phyloP scores from a whole-genome alignment of 2,888 invertebrate species.

The Toxonevra muliebris region DNA sequence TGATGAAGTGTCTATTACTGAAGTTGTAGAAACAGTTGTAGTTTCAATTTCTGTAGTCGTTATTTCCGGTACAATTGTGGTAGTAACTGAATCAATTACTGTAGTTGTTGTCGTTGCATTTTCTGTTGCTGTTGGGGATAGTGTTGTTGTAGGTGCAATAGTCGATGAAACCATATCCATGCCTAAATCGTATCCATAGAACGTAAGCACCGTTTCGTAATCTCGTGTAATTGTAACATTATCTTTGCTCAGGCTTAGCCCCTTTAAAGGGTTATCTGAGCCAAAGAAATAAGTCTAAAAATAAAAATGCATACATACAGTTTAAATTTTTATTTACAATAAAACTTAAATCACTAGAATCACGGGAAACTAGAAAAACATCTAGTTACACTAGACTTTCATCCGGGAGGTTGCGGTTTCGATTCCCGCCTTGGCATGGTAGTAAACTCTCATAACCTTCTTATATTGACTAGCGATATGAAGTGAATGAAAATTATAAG shows the following conservation, averaged over 20 bases:
- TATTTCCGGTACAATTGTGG: slow-evolving; percentile 27
- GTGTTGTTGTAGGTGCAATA: slow-evolving; percentile 32
- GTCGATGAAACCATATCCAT: slow-evolving; percentile 57
- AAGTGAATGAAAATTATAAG: too few relatives aligned
- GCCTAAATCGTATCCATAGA: slow-evolving; percentile 83
- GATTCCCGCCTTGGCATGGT: too few relatives aligned
- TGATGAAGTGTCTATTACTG: slow-evolving; percentile 26
- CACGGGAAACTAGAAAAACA: too few relatives aligned
- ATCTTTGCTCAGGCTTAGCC: slow-evolving; percentile 80
- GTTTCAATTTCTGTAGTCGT: slow-evolving; percentile 20
- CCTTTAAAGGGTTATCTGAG: slow-evolving; percentile 83
- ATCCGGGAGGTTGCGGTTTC: too few relatives aligned
- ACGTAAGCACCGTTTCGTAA: slow-evolving; percentile 77
- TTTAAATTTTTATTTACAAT: too few relatives aligned
- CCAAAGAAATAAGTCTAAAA: slow-evolving; percentile 83
- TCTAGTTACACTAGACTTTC: too few relatives aligned
- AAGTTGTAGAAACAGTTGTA: slow-evolving; percentile 35
- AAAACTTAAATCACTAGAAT: too few relatives aligned
- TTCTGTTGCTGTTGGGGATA: slow-evolving; percentile 7
- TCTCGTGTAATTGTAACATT: slow-evolving; percentile 79
- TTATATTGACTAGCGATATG: too few relatives aligned
- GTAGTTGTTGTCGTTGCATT: slow-evolving; percentile 12
- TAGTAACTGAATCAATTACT: not conserved
- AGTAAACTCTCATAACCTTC: too few relatives aligned
- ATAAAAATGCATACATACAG: too few relatives aligned